Evolutionary conservation across 2,888 invertebrate genomes (phyloP), one percentile per base, ranked within the genome.

Genomic region (Drosophila glabriapex): DNA sequence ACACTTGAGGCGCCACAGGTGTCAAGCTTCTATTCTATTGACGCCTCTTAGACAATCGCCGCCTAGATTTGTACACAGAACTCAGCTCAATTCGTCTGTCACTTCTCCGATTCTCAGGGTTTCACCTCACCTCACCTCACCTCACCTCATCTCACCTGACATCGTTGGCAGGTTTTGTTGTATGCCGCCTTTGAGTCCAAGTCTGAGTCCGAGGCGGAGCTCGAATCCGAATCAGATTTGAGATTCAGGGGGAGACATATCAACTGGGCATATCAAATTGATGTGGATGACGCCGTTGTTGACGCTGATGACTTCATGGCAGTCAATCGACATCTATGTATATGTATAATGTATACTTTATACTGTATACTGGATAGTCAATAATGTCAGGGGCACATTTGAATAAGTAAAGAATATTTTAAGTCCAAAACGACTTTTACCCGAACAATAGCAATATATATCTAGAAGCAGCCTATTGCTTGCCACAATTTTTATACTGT

Each of bases 281-380:
- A 85, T 75, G 90, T 69, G 89, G 72, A 75, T 78, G 79, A 76
- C 71, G 88, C 62, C 69, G 82, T 54, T 70, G 80, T 67, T 68
- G 87, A 76, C 73, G 80, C 65, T 87, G 91, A 87, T 91, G 87
- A 87, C 90, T 91, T 87, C 87, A 87, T 87, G 88, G 90, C 82
- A 89, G 74, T 82, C 68, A 70, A 63, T 74, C 74, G 65, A 53
- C 63, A 43, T 61, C 49, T 35, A 62, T 72, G 41, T 37, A 10
- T 28, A 19, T 55, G 19, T 56, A 39, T 22, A 41, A 16, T 58
- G 28, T 28, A 55, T 50, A 50, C 25, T 50, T 46, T 49, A 49
- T 28, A 10, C 9, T 4, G 19, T 16, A 49, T 28, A 50, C 16
- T 19, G 49, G 69, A 58, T 58, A 75, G 46, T 25, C 25, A 9